Evolutionary conservation across 2,797 vertebrate genomes (phyloP).

Genomic region (Basileuterus tristriatus): DNA sequence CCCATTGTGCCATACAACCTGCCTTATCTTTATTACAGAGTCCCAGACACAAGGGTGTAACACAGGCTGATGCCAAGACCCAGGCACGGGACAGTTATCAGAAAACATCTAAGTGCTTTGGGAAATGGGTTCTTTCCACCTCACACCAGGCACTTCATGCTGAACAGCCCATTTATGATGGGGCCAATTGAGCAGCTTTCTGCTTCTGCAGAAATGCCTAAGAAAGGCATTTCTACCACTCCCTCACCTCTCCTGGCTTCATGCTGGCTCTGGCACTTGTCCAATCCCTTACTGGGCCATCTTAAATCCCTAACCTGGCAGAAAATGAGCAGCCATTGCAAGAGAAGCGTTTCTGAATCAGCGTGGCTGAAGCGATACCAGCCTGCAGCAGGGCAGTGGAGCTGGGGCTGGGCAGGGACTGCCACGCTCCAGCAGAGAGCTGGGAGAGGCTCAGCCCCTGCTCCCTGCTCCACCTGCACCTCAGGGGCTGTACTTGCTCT

Average conservation of each 20-base stretch:
- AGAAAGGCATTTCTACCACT: neutral
- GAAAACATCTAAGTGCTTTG: slow-evolving; percentile 42
- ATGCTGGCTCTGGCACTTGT: neutral
- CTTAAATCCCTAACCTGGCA: neutral
- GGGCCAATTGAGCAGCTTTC: neutral
- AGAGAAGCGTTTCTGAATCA: neutral
- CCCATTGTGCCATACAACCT: neutral
- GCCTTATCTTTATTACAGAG: slow-evolving; percentile 56
- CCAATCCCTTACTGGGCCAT: neutral
- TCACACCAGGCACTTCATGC: neutral
- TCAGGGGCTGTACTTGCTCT: neutral
- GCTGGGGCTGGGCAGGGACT: neutral
- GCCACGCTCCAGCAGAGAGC: neutral
- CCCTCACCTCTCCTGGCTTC: neutral
- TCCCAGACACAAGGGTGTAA: slow-evolving; percentile 25
- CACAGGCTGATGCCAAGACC: slow-evolving; percentile 32
- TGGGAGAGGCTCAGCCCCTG: neutral
- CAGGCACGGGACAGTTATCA: slow-evolving; percentile 18
- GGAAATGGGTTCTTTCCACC: slow-evolving; percentile 28
- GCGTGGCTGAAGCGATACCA: neutral
- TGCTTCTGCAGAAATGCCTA: neutral
- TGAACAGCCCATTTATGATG: neutral
- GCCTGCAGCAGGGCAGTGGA: neutral
- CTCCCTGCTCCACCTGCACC: neutral
- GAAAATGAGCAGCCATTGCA: neutral